Base-by-base conservation (phyloP, 2,888 invertebrate species). In the Limnephilus rhombicus region DNA sequence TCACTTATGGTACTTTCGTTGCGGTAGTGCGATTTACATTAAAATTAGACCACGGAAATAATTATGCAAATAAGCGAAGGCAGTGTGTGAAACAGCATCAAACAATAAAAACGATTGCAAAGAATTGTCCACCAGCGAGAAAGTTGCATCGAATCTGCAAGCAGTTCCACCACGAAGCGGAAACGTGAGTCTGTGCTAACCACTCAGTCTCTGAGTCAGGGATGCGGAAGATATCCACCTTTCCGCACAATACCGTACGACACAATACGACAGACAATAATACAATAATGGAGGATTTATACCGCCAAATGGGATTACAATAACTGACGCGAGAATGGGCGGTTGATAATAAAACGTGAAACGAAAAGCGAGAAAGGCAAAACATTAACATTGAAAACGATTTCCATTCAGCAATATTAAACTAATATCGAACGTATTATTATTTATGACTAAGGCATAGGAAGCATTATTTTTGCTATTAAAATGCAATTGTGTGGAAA, bases 171-270 rank as follows among this genome's bases (percentile, higher is more conserved):
- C 91, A 92, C 92, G 91, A 91, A 45, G 82, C 86, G 82, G 37
- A 91, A 92, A 90, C 90, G 91, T 91, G 91, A 90, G 82, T 80
- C 81, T 68, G 68, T 85, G 80, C 88, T 92, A 34, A 88, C 31
- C 88, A 91, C 91, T 85, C 49, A 24, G 31, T 31, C 31, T 31
- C 31, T 53, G 89, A 80, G 89, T 83, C 89, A 80, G 85, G 81
- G 34, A 53, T 49, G 85, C 45, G 85, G 45, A 86, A 45, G 34
- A 3, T 83, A 34, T 15, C 31, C 13, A 31, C 31, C 82, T 68
- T 24, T 68, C 83, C 18, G 37, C 37, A 83, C 83, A 34, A 34
- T 34, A 11, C 83, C 37, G 37, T 80, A 81, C 53, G 15, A 13
- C 37, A 86, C 86, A 86, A 86, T 86, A 49, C 86, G 45, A 45